These are phyloP conservation scores for Tapirus indicus DNA, from an alignment of 2,797 vertebrate species.

Conservation along the genomic window DNA sequence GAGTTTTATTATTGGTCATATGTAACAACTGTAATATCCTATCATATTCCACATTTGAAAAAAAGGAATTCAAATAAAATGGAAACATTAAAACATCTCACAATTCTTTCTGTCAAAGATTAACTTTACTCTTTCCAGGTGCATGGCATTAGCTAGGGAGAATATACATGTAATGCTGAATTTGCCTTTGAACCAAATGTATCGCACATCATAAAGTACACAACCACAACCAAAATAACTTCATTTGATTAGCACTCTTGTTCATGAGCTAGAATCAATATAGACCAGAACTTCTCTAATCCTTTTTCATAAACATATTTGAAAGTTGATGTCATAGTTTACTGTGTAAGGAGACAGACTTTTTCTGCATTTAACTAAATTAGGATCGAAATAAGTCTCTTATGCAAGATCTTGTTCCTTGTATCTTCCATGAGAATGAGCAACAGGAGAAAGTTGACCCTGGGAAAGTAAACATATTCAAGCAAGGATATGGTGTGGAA, in stretches of 20 bases:
- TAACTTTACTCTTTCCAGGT: not conserved
- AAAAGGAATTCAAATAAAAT: slow-evolving; percentile 42
- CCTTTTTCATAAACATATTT: slow-evolving; percentile 45
- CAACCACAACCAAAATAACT: slow-evolving; percentile 40
- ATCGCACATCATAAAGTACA: slow-evolving; percentile 31
- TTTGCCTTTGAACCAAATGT: not conserved
- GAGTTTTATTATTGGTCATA: slow-evolving; percentile 10
- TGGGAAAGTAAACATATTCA: not conserved
- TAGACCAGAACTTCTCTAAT: slow-evolving; percentile 31
- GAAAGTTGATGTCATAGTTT: slow-evolving; percentile 39
- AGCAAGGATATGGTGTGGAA: not conserved
- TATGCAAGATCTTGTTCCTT: not conserved
- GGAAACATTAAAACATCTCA: not conserved
- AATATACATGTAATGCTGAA: not conserved
- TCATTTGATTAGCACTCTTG: slow-evolving; percentile 49
- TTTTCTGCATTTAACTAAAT: not conserved
- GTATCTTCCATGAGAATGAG: not conserved
- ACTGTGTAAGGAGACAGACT: not conserved
- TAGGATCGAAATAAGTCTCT: not conserved
- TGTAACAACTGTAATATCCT: slow-evolving; percentile 1
- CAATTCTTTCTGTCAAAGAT: not conserved
- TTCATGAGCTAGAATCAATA: slow-evolving; percentile 24
- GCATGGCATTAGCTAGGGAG: not conserved
- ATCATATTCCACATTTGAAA: not conserved
- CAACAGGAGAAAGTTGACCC: not conserved